Evolutionary conservation across 2,113 vertebrate genomes (phyloP).

Genomic region (Lophochroa leadbeateri): DNA sequence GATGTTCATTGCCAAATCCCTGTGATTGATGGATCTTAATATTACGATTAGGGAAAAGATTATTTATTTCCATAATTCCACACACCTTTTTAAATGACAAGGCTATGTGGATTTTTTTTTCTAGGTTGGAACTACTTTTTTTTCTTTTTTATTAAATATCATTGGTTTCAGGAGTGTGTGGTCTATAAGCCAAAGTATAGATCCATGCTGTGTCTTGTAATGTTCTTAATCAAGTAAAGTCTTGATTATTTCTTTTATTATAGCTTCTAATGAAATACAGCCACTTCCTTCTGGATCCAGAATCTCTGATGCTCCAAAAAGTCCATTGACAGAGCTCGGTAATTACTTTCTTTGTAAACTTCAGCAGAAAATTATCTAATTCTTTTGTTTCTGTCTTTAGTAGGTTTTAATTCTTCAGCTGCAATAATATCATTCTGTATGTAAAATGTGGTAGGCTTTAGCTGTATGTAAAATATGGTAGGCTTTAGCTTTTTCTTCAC

Average conservation of each 20-base stretch:
- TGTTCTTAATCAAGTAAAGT: conserved; percentile 13
- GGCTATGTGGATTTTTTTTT: background rate
- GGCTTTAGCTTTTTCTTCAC: background rate
- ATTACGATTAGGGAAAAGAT: background rate
- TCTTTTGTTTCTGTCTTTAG: background rate
- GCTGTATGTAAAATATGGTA: background rate
- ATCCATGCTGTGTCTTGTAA: background rate
- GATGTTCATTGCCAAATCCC: background rate
- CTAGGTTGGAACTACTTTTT: background rate
- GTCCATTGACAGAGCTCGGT: conserved; percentile 68
- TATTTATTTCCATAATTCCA: background rate
- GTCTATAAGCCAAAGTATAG: background rate
- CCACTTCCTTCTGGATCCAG: conserved; percentile 55
- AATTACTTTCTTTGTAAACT: conserved; percentile 59
- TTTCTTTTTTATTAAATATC: background rate
- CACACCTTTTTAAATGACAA: background rate
- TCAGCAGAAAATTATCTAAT: background rate
- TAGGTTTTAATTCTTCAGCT: background rate
- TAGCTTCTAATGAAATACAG: conserved; percentile 72
- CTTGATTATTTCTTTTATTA: conserved; percentile 61
- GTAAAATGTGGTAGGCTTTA: background rate
- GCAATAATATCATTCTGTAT: background rate
- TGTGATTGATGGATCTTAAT: background rate
- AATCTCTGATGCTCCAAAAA: conserved; percentile 63
- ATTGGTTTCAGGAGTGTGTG: background rate